Evolutionary conservation across 1,140 invertebrate genomes (phyloP), one percentile per base, ranked within the genome.

Genomic region (Rhopalosiphum padi): DNA sequence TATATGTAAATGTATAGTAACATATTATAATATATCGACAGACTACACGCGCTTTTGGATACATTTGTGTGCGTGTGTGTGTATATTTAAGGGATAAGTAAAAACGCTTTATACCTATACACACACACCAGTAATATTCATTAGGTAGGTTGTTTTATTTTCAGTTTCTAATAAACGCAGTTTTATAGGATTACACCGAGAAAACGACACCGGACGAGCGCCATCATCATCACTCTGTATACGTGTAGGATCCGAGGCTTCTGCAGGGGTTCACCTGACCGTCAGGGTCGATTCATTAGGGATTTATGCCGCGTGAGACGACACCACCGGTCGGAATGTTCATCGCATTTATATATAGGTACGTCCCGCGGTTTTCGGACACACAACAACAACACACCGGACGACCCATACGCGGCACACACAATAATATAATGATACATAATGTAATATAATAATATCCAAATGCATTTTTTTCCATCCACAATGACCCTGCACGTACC

Each of bases 221-320:
- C 5, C 7, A 22, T 21, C 46, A 5, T n/a, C 21, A 37, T 37
- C 88, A 5, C 88, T 55, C 88, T n/a, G 51, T 89, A 89, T 55
- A 55, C 22, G 11, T n/a, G 9, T 6, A 43, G 9, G 25, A 21
- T n/a, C 23, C n/a, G 9, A 30, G 46, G 90, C 46, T 51, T 35
- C n/a, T 48, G 25, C 25, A n/a, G 85, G 25, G 43, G 51, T 25
- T 23, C 90, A 93, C 77, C 91, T 93, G 91, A 25, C 25, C 91
- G 30, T 82, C 89, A n/a, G 91, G 91, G 91, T 93, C 82, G 85
- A 93, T 93, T 93, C 91, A 93, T 93, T 93, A 93, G 82, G 91
- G 91, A 93, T 93, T 83, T 55, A n/a, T 60, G 55, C 55, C 11
- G 68, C 51, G 82, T 41, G 91, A 82, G n/a, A 77, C 37, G 43